A percentile compares a stretch with the other conserved stretches of the same genome.
Evolutionary conservation across 2,113 vertebrate genomes (phyloP).

Genomic region (Halichoerus grypus): DNA sequence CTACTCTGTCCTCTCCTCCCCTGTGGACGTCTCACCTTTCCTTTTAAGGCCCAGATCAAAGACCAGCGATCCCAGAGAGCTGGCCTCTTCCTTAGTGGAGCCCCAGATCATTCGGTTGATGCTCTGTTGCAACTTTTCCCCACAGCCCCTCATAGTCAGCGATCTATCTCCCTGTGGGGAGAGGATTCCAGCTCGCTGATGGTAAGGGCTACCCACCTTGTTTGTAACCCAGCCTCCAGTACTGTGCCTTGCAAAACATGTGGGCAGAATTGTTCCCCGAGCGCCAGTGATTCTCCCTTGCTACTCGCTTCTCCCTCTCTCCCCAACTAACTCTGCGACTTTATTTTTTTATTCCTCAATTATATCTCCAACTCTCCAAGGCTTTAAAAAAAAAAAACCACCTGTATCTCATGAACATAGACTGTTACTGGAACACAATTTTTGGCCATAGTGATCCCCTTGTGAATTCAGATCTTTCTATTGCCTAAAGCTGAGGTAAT

Average conservation of each 20-base stretch:
- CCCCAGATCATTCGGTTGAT: not conserved
- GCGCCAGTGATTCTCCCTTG: not conserved
- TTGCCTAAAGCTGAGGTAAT: not conserved
- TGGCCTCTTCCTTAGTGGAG: not conserved
- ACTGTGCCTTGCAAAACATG: not conserved
- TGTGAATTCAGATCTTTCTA: not conserved
- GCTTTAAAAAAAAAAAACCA: not conserved
- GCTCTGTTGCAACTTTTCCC: not conserved
- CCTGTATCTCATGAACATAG: not conserved
- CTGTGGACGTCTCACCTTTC: not conserved
- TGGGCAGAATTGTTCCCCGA: not conserved
- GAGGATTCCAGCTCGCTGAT: not conserved
- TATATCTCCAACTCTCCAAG: not conserved
- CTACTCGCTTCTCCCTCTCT: not conserved
- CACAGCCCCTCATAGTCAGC: not conserved
- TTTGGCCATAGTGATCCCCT: not conserved
- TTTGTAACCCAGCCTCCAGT: not conserved
- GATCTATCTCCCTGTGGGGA: not conserved
- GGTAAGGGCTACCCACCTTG: not conserved
- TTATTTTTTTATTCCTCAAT: not conserved
- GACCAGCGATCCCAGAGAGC: not conserved
- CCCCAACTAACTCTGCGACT: not conserved
- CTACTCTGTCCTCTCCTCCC: not conserved
- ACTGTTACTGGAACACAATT: not conserved
- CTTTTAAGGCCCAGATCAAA: not conserved